These are phyloP conservation scores for Hypomecis atomaria DNA, from an alignment of 2,888 invertebrate species.

Conservation along the genomic window DNA sequence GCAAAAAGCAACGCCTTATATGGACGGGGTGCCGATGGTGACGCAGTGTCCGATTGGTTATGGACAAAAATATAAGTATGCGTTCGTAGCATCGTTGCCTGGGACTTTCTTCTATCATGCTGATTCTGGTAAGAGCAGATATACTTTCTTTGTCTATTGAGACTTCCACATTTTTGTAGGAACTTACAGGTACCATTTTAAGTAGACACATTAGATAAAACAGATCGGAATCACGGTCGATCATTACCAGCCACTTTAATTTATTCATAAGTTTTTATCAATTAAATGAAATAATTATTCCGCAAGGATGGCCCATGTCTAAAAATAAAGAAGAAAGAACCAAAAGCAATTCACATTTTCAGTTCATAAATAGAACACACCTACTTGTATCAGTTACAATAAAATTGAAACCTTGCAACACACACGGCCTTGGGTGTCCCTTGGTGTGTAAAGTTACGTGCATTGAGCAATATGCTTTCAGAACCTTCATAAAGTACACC, in stretches of 20 bases:
- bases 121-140: constrained; percentile 79
- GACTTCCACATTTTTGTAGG: no score
- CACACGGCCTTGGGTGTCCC: constrained; percentile 17
- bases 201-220: no score
- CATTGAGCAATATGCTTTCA: constrained; percentile 19
- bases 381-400: background rate
- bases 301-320: no score
- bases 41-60: constrained; percentile 90
- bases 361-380: no score
- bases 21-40: constrained; percentile 92
- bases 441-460: constrained; percentile 8
- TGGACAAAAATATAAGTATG: constrained; percentile 88
- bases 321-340: no score
- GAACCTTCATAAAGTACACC: constrained; percentile 16
- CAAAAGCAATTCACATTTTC: no score
- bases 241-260: no score
- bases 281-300: no score
- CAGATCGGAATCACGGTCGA: no score
- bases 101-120: constrained; percentile 91
- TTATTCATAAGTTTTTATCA: no score
- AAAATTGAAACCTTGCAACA: constrained; percentile 19
- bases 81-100: constrained; percentile 87
- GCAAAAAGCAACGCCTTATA: constrained; percentile 87
- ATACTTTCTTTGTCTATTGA: no score
- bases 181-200: no score